These are phyloP conservation scores for Bryconaethiops microstoma DNA, from an alignment of 2,797 vertebrate species.

Conservation along the genomic window DNA sequence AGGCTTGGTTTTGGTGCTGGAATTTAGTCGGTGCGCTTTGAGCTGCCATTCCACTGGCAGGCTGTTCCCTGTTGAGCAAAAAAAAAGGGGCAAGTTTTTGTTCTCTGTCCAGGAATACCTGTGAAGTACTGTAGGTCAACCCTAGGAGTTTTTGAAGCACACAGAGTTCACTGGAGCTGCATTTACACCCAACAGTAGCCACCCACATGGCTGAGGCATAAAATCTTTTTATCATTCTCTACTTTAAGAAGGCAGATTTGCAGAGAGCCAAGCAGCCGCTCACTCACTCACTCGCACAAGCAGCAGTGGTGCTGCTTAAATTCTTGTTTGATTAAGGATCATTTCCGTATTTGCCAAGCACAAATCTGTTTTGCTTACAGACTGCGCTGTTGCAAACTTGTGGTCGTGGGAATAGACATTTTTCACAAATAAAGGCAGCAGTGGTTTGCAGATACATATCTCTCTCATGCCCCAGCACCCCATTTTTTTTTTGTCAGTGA, in stretches of 20 bases:
- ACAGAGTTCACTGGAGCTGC: slow-evolving; percentile 45
- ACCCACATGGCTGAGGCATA: slow-evolving; percentile 55
- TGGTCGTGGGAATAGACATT: not conserved
- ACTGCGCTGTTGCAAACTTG: not conserved
- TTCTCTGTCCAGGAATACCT: slow-evolving; percentile 59
- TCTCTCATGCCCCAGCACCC: not conserved
- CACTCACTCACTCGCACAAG: slow-evolving; percentile 24
- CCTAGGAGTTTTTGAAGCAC: slow-evolving; percentile 57
- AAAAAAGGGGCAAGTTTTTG: slow-evolving; percentile 53
- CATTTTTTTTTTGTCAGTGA: not conserved
- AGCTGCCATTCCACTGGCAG: slow-evolving; percentile 47
- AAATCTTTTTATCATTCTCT: slow-evolving; percentile 52
- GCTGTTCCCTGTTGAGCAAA: slow-evolving; percentile 44
- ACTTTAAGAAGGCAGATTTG: slow-evolving; percentile 46
- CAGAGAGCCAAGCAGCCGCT: slow-evolving; percentile 24
- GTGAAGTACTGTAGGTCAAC: slow-evolving; percentile 52
- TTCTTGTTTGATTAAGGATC: slow-evolving; percentile 48
- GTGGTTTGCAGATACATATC: slow-evolving; percentile 19
- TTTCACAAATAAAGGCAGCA: slow-evolving; percentile 38
- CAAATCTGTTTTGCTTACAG: slow-evolving; percentile 42
- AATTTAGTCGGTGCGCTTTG: slow-evolving; percentile 42
- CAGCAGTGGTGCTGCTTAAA: slow-evolving; percentile 17
- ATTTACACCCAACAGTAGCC: slow-evolving; percentile 55
- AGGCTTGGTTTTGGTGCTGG: slow-evolving; percentile 33
- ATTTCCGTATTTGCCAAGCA: slow-evolving; percentile 42